Evolutionary conservation across 2,888 invertebrate species (phyloP), one percentile per base, ranked within the genome.

Genomic region (Drosophila conformis): DNA sequence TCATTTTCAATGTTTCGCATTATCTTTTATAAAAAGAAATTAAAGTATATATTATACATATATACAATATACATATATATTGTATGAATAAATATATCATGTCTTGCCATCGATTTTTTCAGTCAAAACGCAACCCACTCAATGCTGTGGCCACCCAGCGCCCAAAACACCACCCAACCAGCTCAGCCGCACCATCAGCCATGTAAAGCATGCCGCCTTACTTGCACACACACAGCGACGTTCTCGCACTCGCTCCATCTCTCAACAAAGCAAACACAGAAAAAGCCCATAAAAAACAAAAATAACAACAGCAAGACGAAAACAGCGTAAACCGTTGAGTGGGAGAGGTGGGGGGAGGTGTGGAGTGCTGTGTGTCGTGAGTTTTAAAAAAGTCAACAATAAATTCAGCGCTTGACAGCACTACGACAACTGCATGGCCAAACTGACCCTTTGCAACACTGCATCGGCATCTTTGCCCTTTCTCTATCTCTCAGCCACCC

Each of bases 61-160:
- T 2, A 48, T 21, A 13, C 10, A 8, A 35, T 4, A 54, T 31
- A 13, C 15, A 18, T 18, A 27, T 67, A 10, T 49, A 27, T 46
- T 25, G 27, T 4, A 7, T n/a, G 31, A 29, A 51, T 56, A 25
- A 21, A 21, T 57, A 33, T 57, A 42, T 69, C 62, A 54, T 63
- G 73, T 56, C 70, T 70, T 72, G 68, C 77, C 71, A 83, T 83
- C 87, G 87, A 87, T 83, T 83, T 83, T 81, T 83, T 82, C 76
- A 68, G 54, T 52, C 62, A 70, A 68, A 75, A 73, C 68, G 67
- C 74, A 67, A 67, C 35, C 29, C 51, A 36, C 48, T 27, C 70
- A 60, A 49, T 6, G 25, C 15, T 46, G 25, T 54, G 33, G 35
- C 51, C 51, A 27, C 38, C 62, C 62, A 38, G 35, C 46, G n/a